Evolutionary conservation across 2,888 invertebrate genomes (phyloP), one percentile per base, ranked within the genome.

Genomic region (Creontiades dilutus): DNA sequence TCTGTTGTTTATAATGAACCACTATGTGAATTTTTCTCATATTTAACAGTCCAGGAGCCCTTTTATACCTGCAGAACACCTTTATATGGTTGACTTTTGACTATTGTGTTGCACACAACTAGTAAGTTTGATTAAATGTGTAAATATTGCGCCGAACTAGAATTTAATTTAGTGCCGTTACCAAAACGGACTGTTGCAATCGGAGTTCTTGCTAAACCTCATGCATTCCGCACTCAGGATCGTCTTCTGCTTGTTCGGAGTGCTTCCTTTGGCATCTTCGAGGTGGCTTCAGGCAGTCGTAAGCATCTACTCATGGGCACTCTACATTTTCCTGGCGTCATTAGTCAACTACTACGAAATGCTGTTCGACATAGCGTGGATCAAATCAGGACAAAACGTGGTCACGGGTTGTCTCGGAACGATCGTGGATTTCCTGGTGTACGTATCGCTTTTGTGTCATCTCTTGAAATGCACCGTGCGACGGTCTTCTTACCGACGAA

Each of bases 261-360:
- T 61, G 61, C 19, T 61, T 9, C 61, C 61, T 4, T 7, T 61
- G 19, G 61, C 61, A 16, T 61, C 61, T 61, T 61, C 61, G 9
- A 19, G 2, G 3, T 61, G 61, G 61, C 61, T 61, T 7, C 61
- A 19, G 9, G 9, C 9, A 14, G n/a, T 61, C 3, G n/a, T 61
- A 4, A 61, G n/a, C 61, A 61, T 61, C 61, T 61, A 61, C 61
- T 61, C 61, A 19, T 61, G 61, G 61, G 19, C 61, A 9, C n/a
- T 61, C n/a, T 61, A 61, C 61, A 11, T 61, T n/a, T 19, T 19
- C 61, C 61, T 61, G 9, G n/a, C 9, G 9, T 2, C 19, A 3
- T 61, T 61, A 19, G 61, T 61, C 0, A 61, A 61, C 19, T 61
- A 61, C 19, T 61, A 19, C 19, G 61, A 61, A 61, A 61, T 61